Conservation (phyloP, 2,888 invertebrate genomes). For the Fragum sueziense region DNA sequence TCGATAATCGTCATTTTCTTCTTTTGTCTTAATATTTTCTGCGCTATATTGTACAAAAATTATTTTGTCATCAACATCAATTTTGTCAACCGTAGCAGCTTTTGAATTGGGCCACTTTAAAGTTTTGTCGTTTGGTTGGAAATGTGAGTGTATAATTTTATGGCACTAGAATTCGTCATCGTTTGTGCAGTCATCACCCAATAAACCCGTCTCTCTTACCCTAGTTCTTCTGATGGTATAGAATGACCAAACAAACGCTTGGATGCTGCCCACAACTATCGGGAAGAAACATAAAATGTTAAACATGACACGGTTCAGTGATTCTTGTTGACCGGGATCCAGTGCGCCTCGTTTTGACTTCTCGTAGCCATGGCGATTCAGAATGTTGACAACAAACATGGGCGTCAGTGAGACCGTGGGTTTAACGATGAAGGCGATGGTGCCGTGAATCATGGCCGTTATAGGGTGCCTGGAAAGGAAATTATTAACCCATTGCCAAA, state of each 20-base stretch:
- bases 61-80: no score
- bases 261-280: constrained; percentile 67
- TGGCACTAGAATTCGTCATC: background rate
- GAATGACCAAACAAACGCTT: constrained; percentile 71
- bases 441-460: background rate
- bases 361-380: constrained; percentile 77
- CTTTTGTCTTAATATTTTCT: no score
- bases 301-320: background rate
- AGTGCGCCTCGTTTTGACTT: constrained; percentile 53
- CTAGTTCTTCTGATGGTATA: constrained; percentile 58
- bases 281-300: constrained; percentile 44
- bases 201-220: background rate
- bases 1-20: no score
- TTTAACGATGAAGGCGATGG: background rate
- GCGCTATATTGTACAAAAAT: no score
- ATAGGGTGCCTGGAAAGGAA: background rate
- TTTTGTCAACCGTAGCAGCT: no score
- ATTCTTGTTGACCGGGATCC: background rate
- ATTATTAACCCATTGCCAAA: no score
- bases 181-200: background rate
- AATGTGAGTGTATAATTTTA: no score
- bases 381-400: constrained; percentile 76
- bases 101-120: no score
- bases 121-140: no score
- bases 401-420: constrained; percentile 61